Base-by-base conservation (phyloP, 2,797 vertebrate genomes). In the Anomalospiza imberbis region DNA sequence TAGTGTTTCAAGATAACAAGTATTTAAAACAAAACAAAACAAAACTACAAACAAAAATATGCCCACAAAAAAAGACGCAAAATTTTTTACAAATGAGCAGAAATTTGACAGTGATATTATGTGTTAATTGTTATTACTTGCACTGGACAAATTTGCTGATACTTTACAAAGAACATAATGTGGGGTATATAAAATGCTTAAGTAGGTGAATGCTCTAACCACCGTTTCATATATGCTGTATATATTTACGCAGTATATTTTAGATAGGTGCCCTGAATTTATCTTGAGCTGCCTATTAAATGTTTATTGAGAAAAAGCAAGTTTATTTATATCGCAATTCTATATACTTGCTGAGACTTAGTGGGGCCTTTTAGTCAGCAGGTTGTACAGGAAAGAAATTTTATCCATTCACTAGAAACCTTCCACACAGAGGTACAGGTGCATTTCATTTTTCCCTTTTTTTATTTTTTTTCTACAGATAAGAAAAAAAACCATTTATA, bases 401-500 rank as follows among this genome's bases (percentile, higher is more conserved):
- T 28, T 79, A 53, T 31, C 3, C 12, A 28, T 28, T 79, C 9
- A 26, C 4, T 55, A 54, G 10, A 81, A 67, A 57, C 1, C 2
- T 68, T 73, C 9, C n/a, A 76, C 57, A 29, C 3, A 45, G 26
- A 61, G 8, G 4, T 38, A 48, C 15, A 53, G 17, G 7, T 44
- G 31, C 0, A 16, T 57, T 73, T 54, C 1, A 8, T 4, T 32
- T 67, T 45, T n/a, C 3, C 1, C 2, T 5, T 26, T 19, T 7
- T 29, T 18, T 7, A 34, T 34, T 48, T 7, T 17, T 21, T 3
- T 0, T 0, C 13, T 38, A n/a, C 4, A 54, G 9, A 34, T 31
- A 44, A 47, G 3, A 40, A 54, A 13, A 48, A 87, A 89, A 61
- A 7, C 2, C 48, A 10, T 45, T 45, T 44, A 44, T 60, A 54